Evolutionary conservation across 2,888 invertebrate species (phyloP), one percentile per base, ranked within the genome.

Genomic region (Charanyca ferruginea): DNA sequence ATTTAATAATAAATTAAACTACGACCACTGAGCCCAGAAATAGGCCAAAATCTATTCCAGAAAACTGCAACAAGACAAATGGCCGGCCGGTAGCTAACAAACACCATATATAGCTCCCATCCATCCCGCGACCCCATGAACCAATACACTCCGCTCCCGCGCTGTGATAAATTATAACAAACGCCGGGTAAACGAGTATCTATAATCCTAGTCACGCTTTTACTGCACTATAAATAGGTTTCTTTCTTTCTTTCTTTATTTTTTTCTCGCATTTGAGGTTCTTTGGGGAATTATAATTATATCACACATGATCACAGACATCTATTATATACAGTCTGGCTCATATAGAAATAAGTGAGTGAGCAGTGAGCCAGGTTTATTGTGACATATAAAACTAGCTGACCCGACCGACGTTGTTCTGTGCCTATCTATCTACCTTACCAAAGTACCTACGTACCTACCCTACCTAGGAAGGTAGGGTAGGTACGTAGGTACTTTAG

Each of bases 151-250:
- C 57, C n/a, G 47, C 28, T 13, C 22, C 35, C 35, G n/a, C 22
- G 9, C 52, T n/a, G 47, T 77, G 53, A 73, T 77, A 77, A 54
- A 70, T 70, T 54, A 58, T 70, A 28, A 76, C 57, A 41, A 58
- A 45, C 42, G 25, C 8, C n/a, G 49, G 22, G n/a, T 55, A 25
- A 61, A 55, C 42, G 58, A 35, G 45, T 20, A 47, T 9, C 52
- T 44, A n/a, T 25, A 44, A 38, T 2, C 22, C 32, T 5, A 48
- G 51, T 42, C 64, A 23, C 54, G 51, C 22, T 13, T 35, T 23
- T 18, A 11, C 8, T 47, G 9, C 22, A 57, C 23, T 23, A n/a
- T 42, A 44, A 41, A 20, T 49, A 32, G 20, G 22, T 32, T 25
- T 42, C 1, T 55, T 73, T 42, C 6, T 51, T 11, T 22, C 3